Base-by-base conservation (phyloP, 2,113 vertebrate species). In the Odocoileus virginianus region DNA sequence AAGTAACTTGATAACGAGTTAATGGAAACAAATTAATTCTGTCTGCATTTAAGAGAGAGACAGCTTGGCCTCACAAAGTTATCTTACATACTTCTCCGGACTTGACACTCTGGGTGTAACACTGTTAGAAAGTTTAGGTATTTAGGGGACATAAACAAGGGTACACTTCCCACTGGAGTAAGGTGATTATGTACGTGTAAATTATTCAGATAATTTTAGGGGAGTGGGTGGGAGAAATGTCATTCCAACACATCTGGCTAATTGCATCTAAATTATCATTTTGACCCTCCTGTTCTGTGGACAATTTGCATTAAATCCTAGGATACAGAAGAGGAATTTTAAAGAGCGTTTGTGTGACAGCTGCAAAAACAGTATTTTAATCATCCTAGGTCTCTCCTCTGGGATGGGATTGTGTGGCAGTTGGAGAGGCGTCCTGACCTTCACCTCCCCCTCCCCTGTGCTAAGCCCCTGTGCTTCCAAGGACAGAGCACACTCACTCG, bases 1-100 rank as follows among this genome's bases (percentile, higher is more conserved):
- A 98, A 98, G 98, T 99, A 99, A 99, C 97, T 98, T 25, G 98
- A 98, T 99, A 99, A 98, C 92, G 88, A 98, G 98, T 98, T 97
- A 98, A 97, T 96, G 98, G 97, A 98, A 98, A 98, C 98, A 98
- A 98, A 98, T 89, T 95, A 97, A 98, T 98, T 98, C 98, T 97
- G 97, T 79, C 93, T 97, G 94, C 91, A 74, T 97, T 97, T 91
- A 36, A 92, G 97, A 89, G 55, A 94, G 84, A 81, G 43, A 43
- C 91, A 92, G 76, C 33, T 67, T 71, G 58, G 52, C 85, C 89
- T 91, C 47, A 58, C 7, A 40, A 36, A 87, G 50, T 82, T 95
- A 86, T 95, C 86, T 89, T 52, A 23, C 40, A 64, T 89, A 43
- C 54, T 89, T 87, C 71, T 47, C 74, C 8, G 57, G 33, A 89